phyloP scores from a whole-genome alignment of 1,140 invertebrate species.

The Harpegnathos saltator region DNA sequence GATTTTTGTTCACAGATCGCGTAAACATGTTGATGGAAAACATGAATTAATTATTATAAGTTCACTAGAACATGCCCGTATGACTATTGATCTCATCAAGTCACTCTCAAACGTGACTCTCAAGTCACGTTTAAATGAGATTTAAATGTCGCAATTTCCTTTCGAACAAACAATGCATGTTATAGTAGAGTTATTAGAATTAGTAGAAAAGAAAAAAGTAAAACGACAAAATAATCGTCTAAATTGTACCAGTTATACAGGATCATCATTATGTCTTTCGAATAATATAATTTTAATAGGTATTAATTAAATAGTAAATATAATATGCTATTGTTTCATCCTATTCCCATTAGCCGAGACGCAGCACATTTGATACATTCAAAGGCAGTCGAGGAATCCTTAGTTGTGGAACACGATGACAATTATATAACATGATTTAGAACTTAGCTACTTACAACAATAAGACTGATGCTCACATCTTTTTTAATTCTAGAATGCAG shows the following conservation, averaged over 20 bases:
- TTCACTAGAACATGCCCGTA: conserved; percentile 64
- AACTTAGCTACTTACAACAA: conserved; percentile 72
- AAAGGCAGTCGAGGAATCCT: conserved; percentile 65
- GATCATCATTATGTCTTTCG: conserved; percentile 4
- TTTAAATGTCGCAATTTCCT: conserved; percentile 5
- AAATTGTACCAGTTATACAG: conserved; percentile 49
- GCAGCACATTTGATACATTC: conserved; percentile 54
- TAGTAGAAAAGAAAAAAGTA: conserved; percentile 16
- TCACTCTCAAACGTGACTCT: conserved; percentile 56
- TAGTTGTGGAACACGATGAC: conserved; percentile 62
- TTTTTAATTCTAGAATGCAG: conserved; percentile 66
- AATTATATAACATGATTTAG: conserved; percentile 59
- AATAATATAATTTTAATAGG: conserved; percentile 36
- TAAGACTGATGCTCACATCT: conserved; percentile 64
- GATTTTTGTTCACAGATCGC: conserved; percentile 64
- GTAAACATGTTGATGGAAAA: conserved; percentile 76
- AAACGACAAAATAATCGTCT: not conserved
- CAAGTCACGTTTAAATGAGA: conserved; percentile 63
- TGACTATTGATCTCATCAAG: conserved; percentile 58
- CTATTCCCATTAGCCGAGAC: conserved; percentile 38
- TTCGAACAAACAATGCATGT: not conserved
- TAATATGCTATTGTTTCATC: conserved; percentile 27
- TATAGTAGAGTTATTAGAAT: not conserved
- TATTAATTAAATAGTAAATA: conserved; percentile 30
- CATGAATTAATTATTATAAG: conserved; percentile 63